phyloP scores from a whole-genome alignment of 2,888 invertebrate genomes.

The Caenorhabditis japonica region DNA sequence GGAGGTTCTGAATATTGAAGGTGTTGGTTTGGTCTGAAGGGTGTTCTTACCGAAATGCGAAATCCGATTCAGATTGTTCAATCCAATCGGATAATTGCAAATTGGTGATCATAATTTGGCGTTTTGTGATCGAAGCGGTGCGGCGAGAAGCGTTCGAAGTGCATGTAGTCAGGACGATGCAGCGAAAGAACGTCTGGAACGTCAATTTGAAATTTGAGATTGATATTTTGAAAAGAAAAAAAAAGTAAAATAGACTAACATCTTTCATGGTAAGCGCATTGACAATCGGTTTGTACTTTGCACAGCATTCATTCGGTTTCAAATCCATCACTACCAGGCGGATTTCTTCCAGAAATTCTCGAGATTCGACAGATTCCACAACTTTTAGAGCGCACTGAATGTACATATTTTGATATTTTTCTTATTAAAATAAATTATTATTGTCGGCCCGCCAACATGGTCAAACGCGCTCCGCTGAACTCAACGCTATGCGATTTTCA shows the following conservation, averaged over 20 bases:
- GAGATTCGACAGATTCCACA: conserved; percentile 25
- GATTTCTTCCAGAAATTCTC: conserved; percentile 29
- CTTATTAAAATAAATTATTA: neutral
- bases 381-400: conserved; percentile 39
- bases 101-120: conserved; percentile 50
- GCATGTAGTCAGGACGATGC: conserved; percentile 38
- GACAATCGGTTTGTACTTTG: conserved; percentile 47
- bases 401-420: neutral
- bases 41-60: conserved; percentile 30
- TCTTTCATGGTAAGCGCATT: conserved; percentile 30
- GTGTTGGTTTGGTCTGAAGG: too few relatives aligned
- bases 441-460: too few relatives aligned
- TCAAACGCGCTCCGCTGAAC: too few relatives aligned
- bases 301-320: conserved; percentile 39
- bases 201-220: neutral
- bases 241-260: conserved; percentile 17
- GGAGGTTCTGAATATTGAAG: conserved; percentile 11
- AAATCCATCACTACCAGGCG: conserved; percentile 39
- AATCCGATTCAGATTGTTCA: conserved; percentile 47
- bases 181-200: conserved; percentile 40
- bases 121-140: conserved; percentile 46
- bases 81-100: conserved; percentile 51
- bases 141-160: conserved; percentile 28
- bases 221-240: neutral
- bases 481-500: too few relatives aligned